A percentile compares a stretch with the other conserved stretches of the same genome.
These are phyloP conservation scores for Hycleus phaleratus DNA, from an alignment of 1,140 invertebrate species.

Conservation along the genomic window DNA sequence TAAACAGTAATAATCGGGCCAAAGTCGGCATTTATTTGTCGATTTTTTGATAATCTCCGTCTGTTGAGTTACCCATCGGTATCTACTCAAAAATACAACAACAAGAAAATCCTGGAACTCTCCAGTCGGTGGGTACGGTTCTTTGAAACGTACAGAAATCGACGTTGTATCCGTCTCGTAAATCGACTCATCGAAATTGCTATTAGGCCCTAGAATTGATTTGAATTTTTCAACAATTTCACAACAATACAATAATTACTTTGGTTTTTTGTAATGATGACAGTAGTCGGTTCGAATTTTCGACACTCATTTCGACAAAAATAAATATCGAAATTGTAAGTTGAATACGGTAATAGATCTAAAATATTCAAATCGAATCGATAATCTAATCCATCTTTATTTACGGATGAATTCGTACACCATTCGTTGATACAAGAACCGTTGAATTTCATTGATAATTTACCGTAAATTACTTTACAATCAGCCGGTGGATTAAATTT, in stretches of 20 bases:
- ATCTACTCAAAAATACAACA: background rate
- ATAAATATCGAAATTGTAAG: background rate
- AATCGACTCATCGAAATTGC: background rate
- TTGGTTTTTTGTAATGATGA: too few relatives aligned
- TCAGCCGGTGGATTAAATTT: too few relatives aligned
- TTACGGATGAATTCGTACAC: too few relatives aligned
- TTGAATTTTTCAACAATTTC: background rate
- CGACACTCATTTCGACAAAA: background rate
- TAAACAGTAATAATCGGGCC: background rate
- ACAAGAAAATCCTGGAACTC: background rate
- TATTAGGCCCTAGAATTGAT: background rate
- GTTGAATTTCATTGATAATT: too few relatives aligned
- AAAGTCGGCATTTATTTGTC: background rate
- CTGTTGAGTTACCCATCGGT: too few relatives aligned
- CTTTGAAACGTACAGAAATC: background rate
- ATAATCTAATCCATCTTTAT: too few relatives aligned
- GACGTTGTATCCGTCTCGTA: background rate
- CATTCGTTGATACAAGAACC: too few relatives aligned
- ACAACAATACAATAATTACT: too few relatives aligned
- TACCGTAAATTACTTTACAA: too few relatives aligned
- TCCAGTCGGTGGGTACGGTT: conserved; percentile 1
- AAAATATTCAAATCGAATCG: too few relatives aligned
- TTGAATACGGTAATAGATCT: background rate
- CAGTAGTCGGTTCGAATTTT: background rate
- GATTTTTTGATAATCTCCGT: too few relatives aligned